Evolutionary conservation across 2,888 invertebrate species (phyloP).

Genomic region (Melanargia galathea): DNA sequence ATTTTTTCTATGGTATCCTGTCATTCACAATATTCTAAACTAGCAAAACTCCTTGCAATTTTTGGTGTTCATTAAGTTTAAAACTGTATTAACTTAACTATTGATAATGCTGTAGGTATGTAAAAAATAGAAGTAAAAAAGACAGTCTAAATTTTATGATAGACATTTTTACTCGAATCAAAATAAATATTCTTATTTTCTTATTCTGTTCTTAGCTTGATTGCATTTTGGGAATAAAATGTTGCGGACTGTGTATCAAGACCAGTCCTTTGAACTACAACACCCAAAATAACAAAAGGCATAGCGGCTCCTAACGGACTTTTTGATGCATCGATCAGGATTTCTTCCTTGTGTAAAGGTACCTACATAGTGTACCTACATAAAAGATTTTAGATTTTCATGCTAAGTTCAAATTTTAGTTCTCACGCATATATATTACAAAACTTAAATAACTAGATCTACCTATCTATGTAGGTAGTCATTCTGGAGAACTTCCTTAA

Average conservation of each 20-base stretch:
- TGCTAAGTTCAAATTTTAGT: constrained; percentile 50
- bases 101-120: neutral
- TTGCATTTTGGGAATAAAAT: neutral
- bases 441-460: neutral
- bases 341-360: constrained; percentile 57
- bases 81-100: too few relatives aligned
- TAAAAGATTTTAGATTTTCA: constrained; percentile 49
- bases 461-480: too few relatives aligned
- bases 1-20: neutral
- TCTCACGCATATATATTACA: constrained; percentile 62
- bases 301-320: constrained; percentile 77
- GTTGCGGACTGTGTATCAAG: constrained; percentile 50
- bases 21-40: neutral
- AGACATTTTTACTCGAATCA: too few relatives aligned
- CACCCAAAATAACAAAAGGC: constrained; percentile 62
- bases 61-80: too few relatives aligned
- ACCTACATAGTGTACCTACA: constrained; percentile 21
- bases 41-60: neutral
- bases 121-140: too few relatives aligned
- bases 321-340: constrained; percentile 68
- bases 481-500: too few relatives aligned
- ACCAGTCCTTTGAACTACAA: constrained; percentile 36
- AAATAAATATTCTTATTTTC: too few relatives aligned
- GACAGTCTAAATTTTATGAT: too few relatives aligned
- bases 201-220: neutral